A percentile compares a stretch with the other conserved stretches of the same genome.
Evolutionary conservation across 2,113 vertebrate species (phyloP).

Genomic region (Rhea americana): DNA sequence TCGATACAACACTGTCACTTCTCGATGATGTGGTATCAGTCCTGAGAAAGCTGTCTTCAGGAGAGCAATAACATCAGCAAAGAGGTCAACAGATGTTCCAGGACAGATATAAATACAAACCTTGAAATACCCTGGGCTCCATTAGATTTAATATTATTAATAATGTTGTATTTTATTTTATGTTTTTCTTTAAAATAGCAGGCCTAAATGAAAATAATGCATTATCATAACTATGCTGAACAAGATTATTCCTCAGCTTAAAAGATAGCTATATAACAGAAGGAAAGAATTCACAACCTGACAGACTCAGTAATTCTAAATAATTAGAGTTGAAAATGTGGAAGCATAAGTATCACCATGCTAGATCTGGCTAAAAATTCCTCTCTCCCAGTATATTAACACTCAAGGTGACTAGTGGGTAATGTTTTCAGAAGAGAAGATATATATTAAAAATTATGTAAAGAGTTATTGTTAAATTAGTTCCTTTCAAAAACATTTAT

Average conservation of each 20-base stretch:
- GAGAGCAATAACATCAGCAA: neutral
- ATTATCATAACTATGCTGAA: neutral
- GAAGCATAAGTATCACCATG: neutral
- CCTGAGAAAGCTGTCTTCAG: neutral
- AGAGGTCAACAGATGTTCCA: neutral
- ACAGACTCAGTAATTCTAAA: neutral
- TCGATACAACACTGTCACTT: neutral
- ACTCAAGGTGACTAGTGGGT: neutral
- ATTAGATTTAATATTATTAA: neutral
- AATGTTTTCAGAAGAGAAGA: neutral
- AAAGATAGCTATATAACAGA: neutral
- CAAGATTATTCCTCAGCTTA: neutral
- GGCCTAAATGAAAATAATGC: neutral
- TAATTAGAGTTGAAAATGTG: neutral
- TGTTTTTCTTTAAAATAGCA: neutral
- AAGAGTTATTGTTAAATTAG: neutral
- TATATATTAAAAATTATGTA: neutral
- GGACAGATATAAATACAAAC: neutral
- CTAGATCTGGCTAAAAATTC: neutral
- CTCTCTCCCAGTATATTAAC: neutral
- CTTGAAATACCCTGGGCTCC: neutral
- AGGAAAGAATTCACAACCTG: neutral
- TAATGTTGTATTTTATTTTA: neutral
- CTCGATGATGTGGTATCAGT: neutral
- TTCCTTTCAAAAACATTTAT: neutral